These are phyloP conservation scores for Glomeris marginata DNA, from an alignment of 2,888 invertebrate genomes.

Conservation along the genomic window DNA sequence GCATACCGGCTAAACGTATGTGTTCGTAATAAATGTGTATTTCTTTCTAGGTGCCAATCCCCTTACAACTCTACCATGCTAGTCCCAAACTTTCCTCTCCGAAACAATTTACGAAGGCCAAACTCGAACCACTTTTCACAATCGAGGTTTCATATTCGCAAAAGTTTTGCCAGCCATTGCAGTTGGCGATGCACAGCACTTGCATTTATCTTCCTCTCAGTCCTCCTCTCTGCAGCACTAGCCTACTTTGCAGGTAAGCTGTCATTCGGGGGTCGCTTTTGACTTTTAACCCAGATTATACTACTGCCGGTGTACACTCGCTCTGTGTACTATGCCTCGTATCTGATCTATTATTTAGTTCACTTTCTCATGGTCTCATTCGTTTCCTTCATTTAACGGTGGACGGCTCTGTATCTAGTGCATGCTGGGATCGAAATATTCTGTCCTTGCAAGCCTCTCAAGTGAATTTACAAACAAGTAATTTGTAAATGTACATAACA, in stretches of 20 bases:
- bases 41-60: constrained; percentile 16
- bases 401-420: too few relatives aligned
- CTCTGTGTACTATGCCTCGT: too few relatives aligned
- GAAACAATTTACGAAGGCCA: constrained; percentile 22
- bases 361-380: too few relatives aligned
- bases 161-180: constrained; percentile 82
- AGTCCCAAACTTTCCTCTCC: constrained; percentile 22
- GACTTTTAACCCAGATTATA: background rate
- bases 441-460: too few relatives aligned
- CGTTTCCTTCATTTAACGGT: too few relatives aligned
- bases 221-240: constrained; percentile 80
- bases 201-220: constrained; percentile 75
- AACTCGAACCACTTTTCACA: constrained; percentile 73
- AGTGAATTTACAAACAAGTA: too few relatives aligned
- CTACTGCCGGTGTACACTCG: too few relatives aligned
- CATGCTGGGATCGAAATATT: too few relatives aligned
- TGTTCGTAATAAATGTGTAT: too few relatives aligned
- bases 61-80: constrained; percentile 44
- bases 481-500: too few relatives aligned
- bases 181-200: constrained; percentile 95
- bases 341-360: too few relatives aligned
- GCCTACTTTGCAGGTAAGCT: constrained; percentile 85
- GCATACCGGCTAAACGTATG: too few relatives aligned
- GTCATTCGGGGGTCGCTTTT: constrained; percentile 1
- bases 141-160: constrained; percentile 86